These are phyloP conservation scores for Samia ricini DNA, from an alignment of 1,140 invertebrate species.

Conservation along the genomic window DNA sequence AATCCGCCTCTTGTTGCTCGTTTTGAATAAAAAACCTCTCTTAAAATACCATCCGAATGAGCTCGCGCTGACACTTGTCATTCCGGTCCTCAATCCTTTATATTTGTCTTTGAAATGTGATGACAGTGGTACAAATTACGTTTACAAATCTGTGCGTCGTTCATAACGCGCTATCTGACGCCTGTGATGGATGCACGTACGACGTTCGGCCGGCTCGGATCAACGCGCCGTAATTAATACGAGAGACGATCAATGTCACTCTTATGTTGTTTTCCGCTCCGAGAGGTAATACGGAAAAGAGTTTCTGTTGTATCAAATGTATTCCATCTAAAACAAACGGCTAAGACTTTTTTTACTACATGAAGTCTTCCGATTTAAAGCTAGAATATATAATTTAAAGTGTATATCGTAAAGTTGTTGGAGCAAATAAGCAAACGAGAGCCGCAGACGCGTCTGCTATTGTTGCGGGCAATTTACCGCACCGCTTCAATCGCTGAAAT, in stretches of 20 bases:
- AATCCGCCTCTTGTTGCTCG: slow-evolving; percentile 74
- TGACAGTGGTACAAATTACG: slow-evolving; percentile 76
- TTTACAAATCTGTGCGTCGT: slow-evolving; percentile 72
- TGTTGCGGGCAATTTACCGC: slow-evolving; percentile 72
- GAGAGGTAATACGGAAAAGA: slow-evolving; percentile 31
- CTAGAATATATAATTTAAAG: slow-evolving; percentile 63
- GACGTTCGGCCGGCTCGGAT: slow-evolving; percentile 48
- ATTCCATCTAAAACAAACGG: background rate
- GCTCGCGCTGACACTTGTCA: slow-evolving; percentile 70
- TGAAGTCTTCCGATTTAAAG: slow-evolving; percentile 6
- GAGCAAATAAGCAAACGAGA: slow-evolving; percentile 52
- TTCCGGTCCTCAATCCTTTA: slow-evolving; percentile 73
- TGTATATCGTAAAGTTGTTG: slow-evolving; percentile 68
- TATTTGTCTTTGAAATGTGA: slow-evolving; percentile 78
- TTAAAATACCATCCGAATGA: slow-evolving; percentile 73
- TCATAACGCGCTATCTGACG: slow-evolving; percentile 69
- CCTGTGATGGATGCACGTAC: slow-evolving; percentile 64
- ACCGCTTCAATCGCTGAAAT: slow-evolving; percentile 75
- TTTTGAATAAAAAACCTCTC: slow-evolving; percentile 74
- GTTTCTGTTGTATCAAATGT: background rate
- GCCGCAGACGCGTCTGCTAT: slow-evolving; percentile 50
- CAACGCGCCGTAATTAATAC: slow-evolving; percentile 71
- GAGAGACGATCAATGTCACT: slow-evolving; percentile 50
- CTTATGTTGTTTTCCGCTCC: slow-evolving; percentile 55
- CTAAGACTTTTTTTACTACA: background rate